These are phyloP conservation scores for Peromyscus polionotus DNA, from an alignment of 2,113 vertebrate species.

Conservation along the genomic window DNA sequence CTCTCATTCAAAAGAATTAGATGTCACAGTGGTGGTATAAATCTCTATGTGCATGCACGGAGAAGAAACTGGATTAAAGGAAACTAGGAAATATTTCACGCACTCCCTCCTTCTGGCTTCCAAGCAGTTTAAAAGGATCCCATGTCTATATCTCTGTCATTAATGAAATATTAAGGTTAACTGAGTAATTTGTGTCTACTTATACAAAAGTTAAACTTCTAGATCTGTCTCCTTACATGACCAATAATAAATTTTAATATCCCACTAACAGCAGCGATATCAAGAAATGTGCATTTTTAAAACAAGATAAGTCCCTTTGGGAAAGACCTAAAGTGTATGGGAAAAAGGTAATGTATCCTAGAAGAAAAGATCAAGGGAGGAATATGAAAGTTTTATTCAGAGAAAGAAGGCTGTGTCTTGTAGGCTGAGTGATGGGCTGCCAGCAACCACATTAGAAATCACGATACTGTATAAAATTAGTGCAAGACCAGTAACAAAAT, in stretches of 20 bases:
- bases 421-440: constrained; percentile 40
- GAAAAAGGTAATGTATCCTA: background rate
- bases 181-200: background rate
- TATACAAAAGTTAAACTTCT: constrained; percentile 6
- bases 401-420: constrained; percentile 32
- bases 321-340: background rate
- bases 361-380: constrained; percentile 37
- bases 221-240: background rate
- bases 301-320: background rate
- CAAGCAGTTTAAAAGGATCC: fast-evolving
- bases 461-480: constrained; percentile 65
- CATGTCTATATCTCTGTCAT: fast-evolving
- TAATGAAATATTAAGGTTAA: background rate
- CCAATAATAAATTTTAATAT: background rate
- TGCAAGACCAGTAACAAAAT: constrained; percentile 62
- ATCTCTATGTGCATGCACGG: background rate
- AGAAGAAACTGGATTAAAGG: background rate
- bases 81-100: background rate
- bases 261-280: background rate
- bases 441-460: constrained; percentile 66
- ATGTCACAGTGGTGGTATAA: background rate
- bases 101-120: background rate
- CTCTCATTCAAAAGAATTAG: background rate
- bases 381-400: constrained; percentile 27
- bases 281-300: constrained; percentile 55